phyloP scores from a whole-genome alignment of 2,113 vertebrate genomes.

The Xenotilapia longispinis region DNA sequence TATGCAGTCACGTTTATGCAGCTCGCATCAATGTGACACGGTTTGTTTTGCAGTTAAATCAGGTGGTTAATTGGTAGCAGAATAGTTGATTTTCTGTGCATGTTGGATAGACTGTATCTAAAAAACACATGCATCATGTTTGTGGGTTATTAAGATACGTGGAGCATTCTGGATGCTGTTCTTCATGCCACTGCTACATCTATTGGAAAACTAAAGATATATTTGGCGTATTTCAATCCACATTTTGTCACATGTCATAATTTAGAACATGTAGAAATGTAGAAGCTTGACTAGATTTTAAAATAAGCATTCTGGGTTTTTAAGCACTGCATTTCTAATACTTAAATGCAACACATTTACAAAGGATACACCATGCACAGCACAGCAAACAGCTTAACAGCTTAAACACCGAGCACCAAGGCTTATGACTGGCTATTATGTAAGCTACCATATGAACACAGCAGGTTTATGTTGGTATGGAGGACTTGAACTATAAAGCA shows the following conservation, averaged over 20 bases:
- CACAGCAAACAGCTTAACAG: background rate
- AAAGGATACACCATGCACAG: background rate
- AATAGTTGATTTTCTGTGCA: background rate
- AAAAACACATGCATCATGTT: background rate
- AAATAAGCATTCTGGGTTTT: background rate
- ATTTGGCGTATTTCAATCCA: background rate
- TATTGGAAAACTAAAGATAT: background rate
- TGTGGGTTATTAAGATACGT: background rate
- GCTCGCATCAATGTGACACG: background rate
- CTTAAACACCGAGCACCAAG: background rate
- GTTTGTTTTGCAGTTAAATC: background rate
- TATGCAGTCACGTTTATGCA: background rate
- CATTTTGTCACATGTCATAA: background rate
- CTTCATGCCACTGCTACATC: background rate
- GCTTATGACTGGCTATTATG: background rate
- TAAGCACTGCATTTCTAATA: background rate
- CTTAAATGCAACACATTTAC: background rate
- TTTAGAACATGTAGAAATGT: background rate
- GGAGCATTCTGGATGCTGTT: background rate
- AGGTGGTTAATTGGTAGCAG: background rate
- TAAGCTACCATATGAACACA: background rate
- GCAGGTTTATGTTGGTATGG: background rate
- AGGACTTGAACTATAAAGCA: background rate
- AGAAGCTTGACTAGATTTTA: background rate
- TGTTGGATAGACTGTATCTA: background rate